Evolutionary conservation across 2,113 vertebrate genomes (phyloP).

Genomic region (Prionailurus bengalensis): DNA sequence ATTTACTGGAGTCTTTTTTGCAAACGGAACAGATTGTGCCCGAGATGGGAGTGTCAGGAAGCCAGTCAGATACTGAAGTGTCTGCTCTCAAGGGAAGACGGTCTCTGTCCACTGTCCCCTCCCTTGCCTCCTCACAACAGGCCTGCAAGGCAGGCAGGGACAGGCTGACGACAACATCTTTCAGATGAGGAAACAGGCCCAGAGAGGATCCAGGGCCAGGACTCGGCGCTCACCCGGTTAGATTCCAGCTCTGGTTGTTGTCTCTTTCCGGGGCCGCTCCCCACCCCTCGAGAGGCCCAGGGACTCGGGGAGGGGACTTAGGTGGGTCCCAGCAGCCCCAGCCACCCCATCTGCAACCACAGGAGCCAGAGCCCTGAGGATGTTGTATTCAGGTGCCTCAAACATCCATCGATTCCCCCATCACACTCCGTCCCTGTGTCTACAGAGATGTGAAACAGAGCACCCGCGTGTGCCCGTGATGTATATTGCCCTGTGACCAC

Average conservation of each 20-base stretch:
- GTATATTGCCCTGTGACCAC: rapidly evolving
- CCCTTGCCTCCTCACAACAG: neutral
- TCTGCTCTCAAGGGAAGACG: neutral
- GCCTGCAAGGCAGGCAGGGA: neutral
- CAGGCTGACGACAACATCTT: neutral
- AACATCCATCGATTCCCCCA: rapidly evolving
- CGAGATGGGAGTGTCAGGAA: neutral
- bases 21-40: neutral
- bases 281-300: neutral
- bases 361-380: neutral
- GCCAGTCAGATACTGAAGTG: neutral
- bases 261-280: neutral
- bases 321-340: neutral
- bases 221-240: neutral
- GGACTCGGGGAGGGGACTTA: neutral
- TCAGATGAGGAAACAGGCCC: conserved; percentile 58
- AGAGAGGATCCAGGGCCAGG: neutral
- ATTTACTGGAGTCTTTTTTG: neutral
- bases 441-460: neutral
- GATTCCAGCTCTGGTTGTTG: neutral
- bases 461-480: rapidly evolving
- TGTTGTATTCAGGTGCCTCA: neutral
- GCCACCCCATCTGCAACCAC: neutral
- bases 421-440: rapidly evolving
- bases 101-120: neutral